A percentile compares a stretch with the other conserved stretches of the same genome.
Evolutionary conservation across 2,888 invertebrate species (phyloP).

Genomic region (Bedellia somnulentella): DNA sequence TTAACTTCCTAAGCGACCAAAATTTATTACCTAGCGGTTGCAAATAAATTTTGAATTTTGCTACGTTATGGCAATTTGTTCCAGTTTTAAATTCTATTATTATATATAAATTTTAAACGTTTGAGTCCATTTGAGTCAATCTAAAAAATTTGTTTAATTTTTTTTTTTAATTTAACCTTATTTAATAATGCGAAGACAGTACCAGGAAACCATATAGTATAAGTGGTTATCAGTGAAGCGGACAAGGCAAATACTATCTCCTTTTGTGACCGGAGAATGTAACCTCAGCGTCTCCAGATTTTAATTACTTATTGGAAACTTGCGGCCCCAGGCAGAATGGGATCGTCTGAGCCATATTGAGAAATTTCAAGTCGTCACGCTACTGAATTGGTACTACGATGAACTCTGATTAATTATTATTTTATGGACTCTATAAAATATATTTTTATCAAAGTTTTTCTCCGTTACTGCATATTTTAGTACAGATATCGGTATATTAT

Average conservation of each 20-base stretch:
- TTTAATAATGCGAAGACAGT: too few relatives aligned
- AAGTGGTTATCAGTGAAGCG: conserved; percentile 29
- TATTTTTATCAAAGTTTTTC: too few relatives aligned
- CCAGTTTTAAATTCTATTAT: too few relatives aligned
- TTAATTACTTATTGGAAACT: conserved; percentile 61
- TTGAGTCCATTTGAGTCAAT: too few relatives aligned
- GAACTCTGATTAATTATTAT: too few relatives aligned
- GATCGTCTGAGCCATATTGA: conserved; percentile 47
- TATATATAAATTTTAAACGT: too few relatives aligned
- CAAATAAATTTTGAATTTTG: neutral
- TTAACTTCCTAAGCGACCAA: neutral
- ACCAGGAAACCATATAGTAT: conserved; percentile 35
- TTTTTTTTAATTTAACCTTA: too few relatives aligned
- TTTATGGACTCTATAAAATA: too few relatives aligned
- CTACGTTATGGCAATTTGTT: too few relatives aligned
- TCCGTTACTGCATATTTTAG: too few relatives aligned
- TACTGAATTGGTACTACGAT: conserved; percentile 16
- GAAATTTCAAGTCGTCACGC: conserved; percentile 30
- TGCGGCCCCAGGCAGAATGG: conserved; percentile 52
- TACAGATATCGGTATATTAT: too few relatives aligned
- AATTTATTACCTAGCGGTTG: conserved; percentile 1
- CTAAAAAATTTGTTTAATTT: too few relatives aligned
- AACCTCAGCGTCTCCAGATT: conserved; percentile 48
- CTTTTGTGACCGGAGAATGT: conserved; percentile 37
- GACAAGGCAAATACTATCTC: conserved; percentile 36